These are phyloP conservation scores for Drymonia ruficornis DNA, from an alignment of 2,888 invertebrate genomes.

Conservation along the genomic window DNA sequence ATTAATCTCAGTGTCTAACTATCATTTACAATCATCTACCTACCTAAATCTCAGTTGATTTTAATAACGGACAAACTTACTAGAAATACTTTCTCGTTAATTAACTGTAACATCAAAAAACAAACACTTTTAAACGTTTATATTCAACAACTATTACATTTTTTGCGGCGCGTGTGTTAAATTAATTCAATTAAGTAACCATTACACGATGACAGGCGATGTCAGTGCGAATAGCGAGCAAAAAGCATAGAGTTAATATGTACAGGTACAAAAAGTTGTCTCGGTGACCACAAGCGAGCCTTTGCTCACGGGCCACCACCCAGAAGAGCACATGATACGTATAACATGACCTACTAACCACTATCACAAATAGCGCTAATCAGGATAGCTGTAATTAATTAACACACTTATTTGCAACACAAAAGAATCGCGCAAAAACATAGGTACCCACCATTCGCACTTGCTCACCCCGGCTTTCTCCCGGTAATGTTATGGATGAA, in stretches of 20 bases:
- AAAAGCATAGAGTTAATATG: too few species aligned
- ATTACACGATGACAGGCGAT: slow-evolving; percentile 63
- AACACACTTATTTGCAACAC: slow-evolving; percentile 65
- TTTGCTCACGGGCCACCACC: slow-evolving; percentile 28
- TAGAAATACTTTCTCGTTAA: slow-evolving; percentile 15
- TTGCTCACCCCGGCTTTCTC: slow-evolving; percentile 35
- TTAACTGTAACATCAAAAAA: slow-evolving; percentile 24
- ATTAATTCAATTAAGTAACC: slow-evolving; percentile 74
- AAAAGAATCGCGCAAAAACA: slow-evolving; percentile 55
- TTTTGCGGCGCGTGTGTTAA: slow-evolving; percentile 27
- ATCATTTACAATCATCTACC: background rate
- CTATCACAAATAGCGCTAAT: slow-evolving; percentile 64
- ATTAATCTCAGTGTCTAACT: too few species aligned
- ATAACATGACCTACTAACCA: slow-evolving; percentile 60
- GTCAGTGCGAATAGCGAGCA: slow-evolving; percentile 57
- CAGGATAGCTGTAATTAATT: slow-evolving; percentile 74
- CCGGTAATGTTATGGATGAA: slow-evolving; percentile 61
- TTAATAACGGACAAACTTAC: background rate
- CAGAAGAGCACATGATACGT: slow-evolving; percentile 48
- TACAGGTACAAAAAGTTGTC: too few species aligned
- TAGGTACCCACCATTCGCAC: slow-evolving; percentile 40
- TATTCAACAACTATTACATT: slow-evolving; percentile 35
- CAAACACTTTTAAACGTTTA: slow-evolving; percentile 19
- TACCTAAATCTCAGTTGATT: background rate
- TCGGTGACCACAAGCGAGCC: slow-evolving; percentile 39